phyloP scores from a whole-genome alignment of 2,888 invertebrate genomes.

The Clepsis dumicolana region DNA sequence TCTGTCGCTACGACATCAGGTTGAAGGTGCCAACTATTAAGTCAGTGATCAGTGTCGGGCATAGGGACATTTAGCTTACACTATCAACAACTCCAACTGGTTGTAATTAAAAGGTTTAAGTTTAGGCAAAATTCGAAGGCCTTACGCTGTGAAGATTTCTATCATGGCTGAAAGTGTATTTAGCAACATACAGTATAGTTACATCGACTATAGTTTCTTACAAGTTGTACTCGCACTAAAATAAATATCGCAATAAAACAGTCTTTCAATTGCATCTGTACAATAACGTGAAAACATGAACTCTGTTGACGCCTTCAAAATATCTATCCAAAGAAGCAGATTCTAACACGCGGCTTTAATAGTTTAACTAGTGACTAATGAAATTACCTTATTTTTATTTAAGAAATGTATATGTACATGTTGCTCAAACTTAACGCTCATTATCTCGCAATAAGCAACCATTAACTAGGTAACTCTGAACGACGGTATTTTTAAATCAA shows the following conservation, averaged over 20 bases:
- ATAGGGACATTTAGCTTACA: no score
- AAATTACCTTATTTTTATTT: neutral
- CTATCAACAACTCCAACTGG: no score
- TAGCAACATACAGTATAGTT: neutral
- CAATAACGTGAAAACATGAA: neutral
- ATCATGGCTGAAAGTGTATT: conserved; percentile 3
- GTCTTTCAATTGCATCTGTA: neutral
- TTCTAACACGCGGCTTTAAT: neutral
- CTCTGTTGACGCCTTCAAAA: no score
- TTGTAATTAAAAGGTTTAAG: no score
- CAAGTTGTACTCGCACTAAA: conserved; percentile 2
- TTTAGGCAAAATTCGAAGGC: neutral
- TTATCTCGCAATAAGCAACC: no score
- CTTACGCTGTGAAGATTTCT: conserved; percentile 1
- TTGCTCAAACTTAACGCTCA: neutral
- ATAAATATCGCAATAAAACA: conserved; percentile 7
- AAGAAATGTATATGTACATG: no score
- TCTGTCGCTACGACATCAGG: no score
- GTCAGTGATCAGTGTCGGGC: no score
- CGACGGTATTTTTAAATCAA: no score
- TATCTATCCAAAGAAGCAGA: no score
- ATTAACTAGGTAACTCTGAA: no score
- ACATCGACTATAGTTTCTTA: conserved; percentile 11
- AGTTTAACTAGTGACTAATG: neutral
- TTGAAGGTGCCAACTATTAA: no score